Conservation (phyloP, 2,888 invertebrate species). For the Spisula solida region DNA sequence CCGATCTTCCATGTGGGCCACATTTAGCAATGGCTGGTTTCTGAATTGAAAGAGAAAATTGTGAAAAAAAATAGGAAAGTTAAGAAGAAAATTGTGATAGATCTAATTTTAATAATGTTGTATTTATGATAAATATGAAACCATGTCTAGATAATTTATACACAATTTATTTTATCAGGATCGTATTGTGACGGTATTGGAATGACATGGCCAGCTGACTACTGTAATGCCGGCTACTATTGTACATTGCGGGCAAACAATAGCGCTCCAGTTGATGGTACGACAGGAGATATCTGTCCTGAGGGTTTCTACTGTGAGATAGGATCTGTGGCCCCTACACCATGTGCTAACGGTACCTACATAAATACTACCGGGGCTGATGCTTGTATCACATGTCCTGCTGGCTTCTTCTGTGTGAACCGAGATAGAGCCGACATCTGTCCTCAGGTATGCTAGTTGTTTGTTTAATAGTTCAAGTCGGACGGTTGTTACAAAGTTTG, state of each 20-base stretch:
- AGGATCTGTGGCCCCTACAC: conserved; percentile 79
- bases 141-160: too few species aligned
- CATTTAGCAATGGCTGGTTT: too few species aligned
- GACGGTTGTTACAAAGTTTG: too few species aligned
- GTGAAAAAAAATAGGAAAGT: too few species aligned
- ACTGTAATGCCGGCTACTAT: conserved; percentile 81
- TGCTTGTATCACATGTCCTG: conserved; percentile 83
- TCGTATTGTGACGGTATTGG: conserved; percentile 83
- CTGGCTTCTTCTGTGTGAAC: conserved; percentile 84
- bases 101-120: too few species aligned
- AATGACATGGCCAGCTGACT: conserved; percentile 78
- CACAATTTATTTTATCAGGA: conserved; percentile 63
- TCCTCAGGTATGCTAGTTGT: conserved; percentile 66
- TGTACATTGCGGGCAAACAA: conserved; percentile 80
- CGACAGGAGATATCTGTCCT: conserved; percentile 84
- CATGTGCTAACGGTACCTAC: conserved; percentile 84
- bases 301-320: conserved; percentile 82
- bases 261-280: conserved; percentile 80
- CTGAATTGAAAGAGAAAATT: too few species aligned
- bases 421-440: conserved; percentile 84
- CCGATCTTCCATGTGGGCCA: too few species aligned
- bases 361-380: conserved; percentile 85
- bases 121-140: too few species aligned
- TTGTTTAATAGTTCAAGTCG: too few species aligned
- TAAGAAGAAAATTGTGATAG: too few species aligned